A percentile compares a stretch with the other conserved stretches of the same genome.
Evolutionary conservation across 1,140 invertebrate species (phyloP).

Genomic region (Sarcophaga bullata): DNA sequence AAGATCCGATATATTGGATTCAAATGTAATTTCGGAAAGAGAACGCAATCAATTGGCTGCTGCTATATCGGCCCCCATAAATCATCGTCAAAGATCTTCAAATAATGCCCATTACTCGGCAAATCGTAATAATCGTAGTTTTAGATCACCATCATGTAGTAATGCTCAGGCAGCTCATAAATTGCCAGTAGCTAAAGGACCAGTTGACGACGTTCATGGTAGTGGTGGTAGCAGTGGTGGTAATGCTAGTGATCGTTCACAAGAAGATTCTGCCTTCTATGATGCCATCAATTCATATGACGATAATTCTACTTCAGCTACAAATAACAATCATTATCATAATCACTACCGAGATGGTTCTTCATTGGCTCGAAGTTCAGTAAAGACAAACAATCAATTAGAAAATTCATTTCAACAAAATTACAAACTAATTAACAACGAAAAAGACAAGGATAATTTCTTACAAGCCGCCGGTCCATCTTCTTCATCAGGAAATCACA

Average conservation of each 20-base stretch:
- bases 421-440: conserved; percentile 56
- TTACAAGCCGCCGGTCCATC: conserved; percentile 44
- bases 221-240: conserved; percentile 46
- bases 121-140: background rate
- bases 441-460: conserved; percentile 53
- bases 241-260: conserved; percentile 56
- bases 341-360: conserved; percentile 53
- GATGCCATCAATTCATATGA: conserved; percentile 61
- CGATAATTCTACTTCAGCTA: conserved; percentile 46
- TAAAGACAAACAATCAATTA: conserved; percentile 60
- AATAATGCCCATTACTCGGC: conserved; percentile 3
- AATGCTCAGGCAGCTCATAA: conserved; percentile 2
- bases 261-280: conserved; percentile 61
- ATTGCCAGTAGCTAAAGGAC: conserved; percentile 1
- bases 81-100: background rate
- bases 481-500: conserved; percentile 49
- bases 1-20: conserved; percentile 74
- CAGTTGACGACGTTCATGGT: conserved; percentile 49
- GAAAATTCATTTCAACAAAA: conserved; percentile 63
- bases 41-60: conserved; percentile 57
- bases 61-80: conserved; percentile 40
- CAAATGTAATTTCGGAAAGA: conserved; percentile 73
- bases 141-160: background rate
- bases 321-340: conserved; percentile 31
- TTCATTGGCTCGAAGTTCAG: conserved; percentile 60